Evolutionary conservation across 2,113 vertebrate genomes (phyloP).

Genomic region (Odocoileus hemionus): DNA sequence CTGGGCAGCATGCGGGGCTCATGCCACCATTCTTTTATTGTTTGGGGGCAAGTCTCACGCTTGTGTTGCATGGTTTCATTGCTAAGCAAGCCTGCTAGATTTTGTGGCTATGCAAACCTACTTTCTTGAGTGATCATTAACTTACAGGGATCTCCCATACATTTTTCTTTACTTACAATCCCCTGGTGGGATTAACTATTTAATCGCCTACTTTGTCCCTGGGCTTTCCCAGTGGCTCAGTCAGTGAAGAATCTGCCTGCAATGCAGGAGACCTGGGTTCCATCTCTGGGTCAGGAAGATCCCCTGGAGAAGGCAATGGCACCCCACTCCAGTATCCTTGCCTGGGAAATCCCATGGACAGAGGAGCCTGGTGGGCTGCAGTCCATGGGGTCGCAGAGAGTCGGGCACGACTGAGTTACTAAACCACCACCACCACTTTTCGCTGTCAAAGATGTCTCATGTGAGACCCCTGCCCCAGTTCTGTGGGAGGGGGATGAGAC

Average conservation of each 20-base stretch:
- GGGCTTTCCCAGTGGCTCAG: neutral
- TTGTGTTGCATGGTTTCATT: neutral
- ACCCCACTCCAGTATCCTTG: neutral
- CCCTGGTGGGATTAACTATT: neutral
- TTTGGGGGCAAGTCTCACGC: neutral
- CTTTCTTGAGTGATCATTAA: neutral
- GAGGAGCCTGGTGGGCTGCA: neutral
- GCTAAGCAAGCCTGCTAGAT: neutral
- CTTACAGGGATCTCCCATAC: neutral
- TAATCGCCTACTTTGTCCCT: neutral
- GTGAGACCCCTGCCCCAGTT: neutral
- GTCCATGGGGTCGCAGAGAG: neutral
- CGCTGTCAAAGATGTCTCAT: neutral
- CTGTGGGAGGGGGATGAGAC: neutral
- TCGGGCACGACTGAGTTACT: neutral
- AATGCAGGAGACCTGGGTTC: neutral
- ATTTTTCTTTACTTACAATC: neutral
- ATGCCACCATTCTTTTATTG: neutral
- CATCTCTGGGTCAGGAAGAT: neutral
- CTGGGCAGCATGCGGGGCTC: rapidly evolving
- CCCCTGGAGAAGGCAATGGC: neutral
- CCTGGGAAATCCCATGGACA: neutral
- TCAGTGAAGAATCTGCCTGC: neutral
- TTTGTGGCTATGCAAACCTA: neutral
- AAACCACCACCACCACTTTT: neutral